Conservation (phyloP, 2,888 invertebrate species). For the Thereva nobilitata region DNA sequence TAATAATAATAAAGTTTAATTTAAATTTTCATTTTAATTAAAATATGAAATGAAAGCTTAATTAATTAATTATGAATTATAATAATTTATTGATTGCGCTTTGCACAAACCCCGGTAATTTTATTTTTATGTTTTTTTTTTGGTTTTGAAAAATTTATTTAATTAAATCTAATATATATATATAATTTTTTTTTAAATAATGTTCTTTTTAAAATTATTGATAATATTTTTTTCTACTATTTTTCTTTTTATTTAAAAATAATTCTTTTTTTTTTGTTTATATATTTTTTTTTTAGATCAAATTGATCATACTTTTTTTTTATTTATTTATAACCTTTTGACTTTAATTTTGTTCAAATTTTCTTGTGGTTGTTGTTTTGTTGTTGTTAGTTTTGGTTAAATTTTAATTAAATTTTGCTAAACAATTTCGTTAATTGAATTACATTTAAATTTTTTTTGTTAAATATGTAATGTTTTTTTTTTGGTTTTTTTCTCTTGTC, state of each 20-base stretch:
- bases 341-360: constrained; percentile 10
- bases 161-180: constrained; percentile 35
- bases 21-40: too few species aligned
- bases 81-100: constrained; percentile 51
- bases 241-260: constrained; percentile 35
- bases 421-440: constrained; percentile 27
- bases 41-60: too few species aligned
- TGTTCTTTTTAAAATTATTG: constrained; percentile 14
- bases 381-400: too few species aligned
- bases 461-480: constrained; percentile 17
- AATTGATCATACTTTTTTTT: constrained; percentile 50
- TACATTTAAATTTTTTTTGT: constrained; percentile 34
- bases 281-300: constrained; percentile 50
- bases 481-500: constrained; percentile 12
- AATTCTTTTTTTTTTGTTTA: constrained; percentile 45
- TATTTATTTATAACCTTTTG: constrained; percentile 13
- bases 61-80: too few species aligned
- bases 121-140: constrained; percentile 32
- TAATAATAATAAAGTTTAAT: too few species aligned
- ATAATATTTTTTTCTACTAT: constrained; percentile 17
- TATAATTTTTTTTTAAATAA: too few species aligned
- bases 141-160: constrained; percentile 41
- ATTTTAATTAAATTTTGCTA: constrained; percentile 37
- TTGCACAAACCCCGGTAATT: constrained; percentile 55
- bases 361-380: too few species aligned